Percentiles rank a stretch among this genome's conserved stretches.
These are phyloP conservation scores for Zaprionus lineosus DNA, from an alignment of 2,888 invertebrate species.

Conservation along the genomic window DNA sequence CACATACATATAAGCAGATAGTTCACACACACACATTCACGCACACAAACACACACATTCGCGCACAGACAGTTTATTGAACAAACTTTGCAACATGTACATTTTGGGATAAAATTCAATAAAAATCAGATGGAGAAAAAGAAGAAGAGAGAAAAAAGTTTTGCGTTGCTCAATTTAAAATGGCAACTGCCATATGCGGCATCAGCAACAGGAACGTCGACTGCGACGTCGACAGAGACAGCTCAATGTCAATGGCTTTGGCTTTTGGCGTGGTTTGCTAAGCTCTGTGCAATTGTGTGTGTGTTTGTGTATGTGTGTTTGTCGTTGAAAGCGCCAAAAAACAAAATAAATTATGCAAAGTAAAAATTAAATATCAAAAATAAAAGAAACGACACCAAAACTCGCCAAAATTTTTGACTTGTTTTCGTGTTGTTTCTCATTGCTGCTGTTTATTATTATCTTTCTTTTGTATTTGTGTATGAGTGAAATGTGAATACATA, in stretches of 20 bases:
- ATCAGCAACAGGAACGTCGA: conserved; percentile 25
- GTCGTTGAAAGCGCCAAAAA: conserved; percentile 39
- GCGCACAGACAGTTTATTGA: conserved; percentile 17
- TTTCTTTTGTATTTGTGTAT: conserved; percentile 8
- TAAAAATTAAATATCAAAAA: conserved; percentile 40
- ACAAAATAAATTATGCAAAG: conserved; percentile 62
- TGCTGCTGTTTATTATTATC: conserved; percentile 15
- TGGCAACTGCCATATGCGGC: conserved; percentile 69
- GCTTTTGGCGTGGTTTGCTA: conserved; percentile 18
- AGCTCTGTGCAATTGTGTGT: conserved; percentile 1
- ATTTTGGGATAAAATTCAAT: conserved; percentile 60
- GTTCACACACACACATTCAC: conserved; percentile 11
- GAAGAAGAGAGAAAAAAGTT: conserved; percentile 15
- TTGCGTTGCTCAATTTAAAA: conserved; percentile 51
- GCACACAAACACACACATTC: neutral
- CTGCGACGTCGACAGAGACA: conserved; percentile 46
- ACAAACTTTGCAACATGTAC: conserved; percentile 56
- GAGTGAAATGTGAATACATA: neutral
- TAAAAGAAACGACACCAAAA: conserved; percentile 6
- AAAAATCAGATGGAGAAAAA: conserved; percentile 31
- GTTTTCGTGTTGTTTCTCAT: conserved; percentile 22
- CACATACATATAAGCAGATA: neutral
- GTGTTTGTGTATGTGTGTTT: conserved; percentile 12
- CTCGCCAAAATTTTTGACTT: conserved; percentile 52
- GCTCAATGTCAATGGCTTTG: conserved; percentile 72